Evolutionary conservation across 2,797 vertebrate species (phyloP), one percentile per base, ranked within the genome.

Genomic region (Lepilemur ruficaudatus): DNA sequence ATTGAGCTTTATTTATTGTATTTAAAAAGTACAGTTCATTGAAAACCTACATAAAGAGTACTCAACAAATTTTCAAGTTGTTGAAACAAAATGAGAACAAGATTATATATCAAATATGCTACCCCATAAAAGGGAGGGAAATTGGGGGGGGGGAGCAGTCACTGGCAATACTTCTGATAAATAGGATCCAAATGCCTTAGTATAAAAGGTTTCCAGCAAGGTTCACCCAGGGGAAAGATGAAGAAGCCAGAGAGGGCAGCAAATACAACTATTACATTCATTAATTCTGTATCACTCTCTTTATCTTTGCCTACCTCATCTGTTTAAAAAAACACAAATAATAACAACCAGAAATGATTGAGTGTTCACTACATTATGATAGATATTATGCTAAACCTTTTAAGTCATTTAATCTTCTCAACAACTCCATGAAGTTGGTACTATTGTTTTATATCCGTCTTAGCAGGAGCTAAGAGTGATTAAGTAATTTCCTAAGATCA

Each of bases 11-110:
- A 98, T 96, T 98, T 75, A 48, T 46, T 48, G 25, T 98, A 90
- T 89, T 95, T 97, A 84, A 96, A 94, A 98, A 97, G 70, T 93
- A 95, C 91, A 96, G 43, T 94, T 95, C 91, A 63, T 43, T 93
- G 84, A 96, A 97, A 97, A 70, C 30, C 91, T 82, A 78, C 41
- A 89, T 86, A 97, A 97, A 94, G 93, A 96, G 43, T 14, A 0
- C 32, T 1, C 0, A 70, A 61, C 72, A 50, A 79, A 92, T 96
- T 96, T 72, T 80, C 73, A 95, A 94, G 25, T 72, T 91, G 67
- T 22, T 84, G 86, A 97, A 98, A 96, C 75, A 92, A 97, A 98
- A 72, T 28, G 0, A 8, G 46, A 97, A 92, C 32, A 1, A 6
- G 52, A 89, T 96, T 97, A 85, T 89, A 84, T 55, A 91, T 97